Percentiles rank a stretch among this genome's conserved stretches.
These are phyloP conservation scores for Lepidothrix coronata DNA, from an alignment of 2,113 vertebrate species.

Conservation along the genomic window DNA sequence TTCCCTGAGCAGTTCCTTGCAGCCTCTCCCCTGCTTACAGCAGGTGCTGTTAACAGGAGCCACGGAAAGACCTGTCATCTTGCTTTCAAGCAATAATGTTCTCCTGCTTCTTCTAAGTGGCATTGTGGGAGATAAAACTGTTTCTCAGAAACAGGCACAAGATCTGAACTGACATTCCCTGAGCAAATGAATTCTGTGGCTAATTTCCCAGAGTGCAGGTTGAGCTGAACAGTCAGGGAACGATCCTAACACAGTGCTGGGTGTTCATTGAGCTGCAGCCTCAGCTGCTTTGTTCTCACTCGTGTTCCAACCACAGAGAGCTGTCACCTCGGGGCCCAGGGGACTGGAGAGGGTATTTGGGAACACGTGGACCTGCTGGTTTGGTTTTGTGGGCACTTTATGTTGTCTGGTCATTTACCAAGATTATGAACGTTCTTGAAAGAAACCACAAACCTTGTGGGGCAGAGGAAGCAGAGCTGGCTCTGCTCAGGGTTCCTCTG, in stretches of 20 bases:
- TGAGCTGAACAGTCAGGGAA: neutral
- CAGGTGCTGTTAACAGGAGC: rapidly evolving
- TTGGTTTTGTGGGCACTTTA: neutral
- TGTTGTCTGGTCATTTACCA: neutral
- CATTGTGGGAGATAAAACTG: neutral
- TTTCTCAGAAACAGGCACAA: neutral
- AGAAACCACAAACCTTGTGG: rapidly evolving
- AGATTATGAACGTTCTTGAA: rapidly evolving
- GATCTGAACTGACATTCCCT: neutral
- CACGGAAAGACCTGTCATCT: neutral
- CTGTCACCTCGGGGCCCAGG: neutral
- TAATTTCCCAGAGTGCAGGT: neutral
- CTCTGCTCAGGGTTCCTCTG: neutral
- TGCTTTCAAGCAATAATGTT: neutral
- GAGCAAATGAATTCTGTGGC: neutral
- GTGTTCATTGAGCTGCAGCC: neutral
- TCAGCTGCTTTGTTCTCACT: neutral
- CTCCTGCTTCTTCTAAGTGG: neutral
- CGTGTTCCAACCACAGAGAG: neutral
- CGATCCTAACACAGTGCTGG: neutral
- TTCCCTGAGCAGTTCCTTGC: rapidly evolving
- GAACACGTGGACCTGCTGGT: rapidly evolving
- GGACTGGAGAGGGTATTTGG: rapidly evolving
- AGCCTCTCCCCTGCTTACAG: neutral
- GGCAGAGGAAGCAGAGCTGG: neutral